Conservation (phyloP, 2,113 vertebrate genomes). For the Spilogale gracilis region DNA sequence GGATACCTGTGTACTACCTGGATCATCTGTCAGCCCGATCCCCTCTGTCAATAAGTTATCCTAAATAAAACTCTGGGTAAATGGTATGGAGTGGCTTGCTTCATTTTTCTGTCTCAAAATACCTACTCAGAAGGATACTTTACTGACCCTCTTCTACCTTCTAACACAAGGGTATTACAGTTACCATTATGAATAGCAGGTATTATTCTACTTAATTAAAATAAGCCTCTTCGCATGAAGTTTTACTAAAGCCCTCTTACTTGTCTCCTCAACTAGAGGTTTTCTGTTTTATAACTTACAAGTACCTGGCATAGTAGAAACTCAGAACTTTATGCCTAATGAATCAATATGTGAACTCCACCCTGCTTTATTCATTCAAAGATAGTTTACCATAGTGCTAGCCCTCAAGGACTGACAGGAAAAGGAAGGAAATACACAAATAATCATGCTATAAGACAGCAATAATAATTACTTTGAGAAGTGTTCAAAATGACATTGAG, state of each 20-base stretch:
- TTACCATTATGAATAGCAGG: slow-evolving; percentile 18
- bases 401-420: not conserved
- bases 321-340: not conserved
- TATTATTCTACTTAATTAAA: not conserved
- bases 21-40: not conserved
- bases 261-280: not conserved
- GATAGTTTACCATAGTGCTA: not conserved
- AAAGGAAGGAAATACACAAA: not conserved
- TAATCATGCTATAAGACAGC: not conserved
- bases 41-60: not conserved
- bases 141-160: not conserved
- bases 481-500: not conserved
- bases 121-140: not conserved
- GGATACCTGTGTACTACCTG: not conserved
- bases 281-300: not conserved
- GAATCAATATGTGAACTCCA: not conserved
- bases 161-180: not conserved
- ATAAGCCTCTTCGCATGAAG: not conserved
- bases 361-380: not conserved
- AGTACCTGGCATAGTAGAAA: not conserved
- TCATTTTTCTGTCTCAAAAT: not conserved
- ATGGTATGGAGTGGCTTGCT: not conserved
- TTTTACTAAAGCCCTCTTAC: not conserved
- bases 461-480: slow-evolving; percentile 39
- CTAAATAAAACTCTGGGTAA: not conserved